Conservation (phyloP, 92 coral and sea anemone species). For the Palythoa caribaeorum region DNA sequence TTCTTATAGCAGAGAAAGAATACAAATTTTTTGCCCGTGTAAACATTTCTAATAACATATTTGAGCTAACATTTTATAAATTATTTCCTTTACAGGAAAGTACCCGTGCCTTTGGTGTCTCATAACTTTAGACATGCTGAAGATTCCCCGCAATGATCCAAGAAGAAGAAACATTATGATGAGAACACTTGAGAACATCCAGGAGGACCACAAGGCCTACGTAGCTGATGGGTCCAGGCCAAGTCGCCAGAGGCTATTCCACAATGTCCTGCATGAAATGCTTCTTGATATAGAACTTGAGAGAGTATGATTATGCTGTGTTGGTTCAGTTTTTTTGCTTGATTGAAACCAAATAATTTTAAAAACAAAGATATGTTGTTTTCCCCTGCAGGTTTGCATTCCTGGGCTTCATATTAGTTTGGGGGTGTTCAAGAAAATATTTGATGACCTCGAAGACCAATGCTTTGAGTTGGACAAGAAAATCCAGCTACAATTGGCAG, state of each 20-base stretch:
- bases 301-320: slow-evolving; percentile 10
- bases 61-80: not conserved
- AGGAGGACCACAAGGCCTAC: slow-evolving; percentile 20
- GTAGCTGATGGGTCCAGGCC: slow-evolving; percentile 31
- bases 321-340: slow-evolving; percentile 9
- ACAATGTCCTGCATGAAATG: slow-evolving; percentile 35
- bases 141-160: slow-evolving; percentile 37
- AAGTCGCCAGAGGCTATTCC: slow-evolving; percentile 32
- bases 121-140: slow-evolving; percentile 15
- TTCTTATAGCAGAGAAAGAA: slow-evolving; percentile 2
- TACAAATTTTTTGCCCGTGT: not conserved
- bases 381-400: slow-evolving; percentile 48
- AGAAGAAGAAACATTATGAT: not conserved
- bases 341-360: slow-evolving; percentile 2
- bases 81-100: slow-evolving; percentile 24
- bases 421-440: slow-evolving; percentile 43
- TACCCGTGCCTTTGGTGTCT: slow-evolving; percentile 36
- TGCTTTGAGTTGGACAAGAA: slow-evolving; percentile 54
- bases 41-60: not conserved
- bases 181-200: slow-evolving; percentile 20
- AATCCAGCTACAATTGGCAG: slow-evolving; percentile 16
- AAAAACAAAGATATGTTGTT: not conserved
- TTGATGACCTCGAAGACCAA: slow-evolving; percentile 51
- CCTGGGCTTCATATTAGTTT: slow-evolving; percentile 58
- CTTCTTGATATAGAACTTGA: slow-evolving; percentile 40